phyloP scores from a whole-genome alignment of 2,113 vertebrate genomes.

The Strix aluco region DNA sequence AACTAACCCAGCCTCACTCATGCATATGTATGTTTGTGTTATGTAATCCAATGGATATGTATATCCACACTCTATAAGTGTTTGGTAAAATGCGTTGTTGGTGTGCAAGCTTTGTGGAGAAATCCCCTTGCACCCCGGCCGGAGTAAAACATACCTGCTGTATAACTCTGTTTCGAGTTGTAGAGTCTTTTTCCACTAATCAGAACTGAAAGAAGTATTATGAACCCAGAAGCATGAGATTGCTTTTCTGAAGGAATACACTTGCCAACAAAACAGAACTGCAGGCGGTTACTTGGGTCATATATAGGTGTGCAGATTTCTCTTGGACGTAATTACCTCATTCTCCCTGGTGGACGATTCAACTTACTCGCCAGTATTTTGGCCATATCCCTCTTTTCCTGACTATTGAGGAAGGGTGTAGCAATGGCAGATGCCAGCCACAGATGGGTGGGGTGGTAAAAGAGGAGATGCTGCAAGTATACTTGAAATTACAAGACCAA shows the following conservation, averaged over 20 bases:
- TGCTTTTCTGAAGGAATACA: background rate
- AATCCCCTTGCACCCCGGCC: too few relatives aligned
- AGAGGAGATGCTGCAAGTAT: too few relatives aligned
- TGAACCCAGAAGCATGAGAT: background rate
- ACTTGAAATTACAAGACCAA: too few relatives aligned
- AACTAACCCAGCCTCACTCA: too few relatives aligned
- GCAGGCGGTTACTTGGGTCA: slow-evolving; percentile 25
- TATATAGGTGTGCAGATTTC: slow-evolving; percentile 25
- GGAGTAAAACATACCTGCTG: too few relatives aligned
- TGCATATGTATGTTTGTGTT: too few relatives aligned
- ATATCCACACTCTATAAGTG: too few relatives aligned
- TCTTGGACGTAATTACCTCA: background rate
- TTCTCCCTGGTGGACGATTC: slow-evolving; percentile 13
- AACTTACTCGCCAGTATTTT: background rate
- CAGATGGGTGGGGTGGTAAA: background rate
- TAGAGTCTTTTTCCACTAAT: too few relatives aligned
- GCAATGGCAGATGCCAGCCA: background rate
- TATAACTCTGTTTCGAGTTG: too few relatives aligned
- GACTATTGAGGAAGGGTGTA: background rate
- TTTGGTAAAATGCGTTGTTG: too few relatives aligned
- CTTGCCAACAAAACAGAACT: background rate
- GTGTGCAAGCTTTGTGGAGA: too few relatives aligned
- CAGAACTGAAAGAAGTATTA: background rate
- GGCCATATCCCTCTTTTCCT: background rate
- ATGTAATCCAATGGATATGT: too few relatives aligned